phyloP scores from a whole-genome alignment of 2,797 vertebrate genomes.

The Aplochiton taeniatus region DNA sequence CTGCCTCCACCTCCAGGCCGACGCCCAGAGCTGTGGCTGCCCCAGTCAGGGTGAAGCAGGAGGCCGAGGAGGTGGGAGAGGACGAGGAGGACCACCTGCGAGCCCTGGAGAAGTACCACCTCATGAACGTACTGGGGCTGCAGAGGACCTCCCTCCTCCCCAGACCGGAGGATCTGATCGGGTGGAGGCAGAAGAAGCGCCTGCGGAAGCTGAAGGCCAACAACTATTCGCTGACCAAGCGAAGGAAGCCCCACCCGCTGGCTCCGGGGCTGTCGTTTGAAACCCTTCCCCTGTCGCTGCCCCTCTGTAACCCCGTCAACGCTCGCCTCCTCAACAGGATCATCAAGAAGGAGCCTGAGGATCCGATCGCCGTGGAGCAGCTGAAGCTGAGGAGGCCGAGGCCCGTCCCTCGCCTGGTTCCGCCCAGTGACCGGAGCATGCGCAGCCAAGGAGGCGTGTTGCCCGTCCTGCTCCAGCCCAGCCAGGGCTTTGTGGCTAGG shows the following conservation, averaged over 20 bases:
- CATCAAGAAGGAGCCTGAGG: conserved; percentile 58
- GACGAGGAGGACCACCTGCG: conserved; percentile 77
- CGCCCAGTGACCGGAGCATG: conserved; percentile 70
- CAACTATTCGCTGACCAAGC: conserved; percentile 78
- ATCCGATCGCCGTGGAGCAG: conserved; percentile 27
- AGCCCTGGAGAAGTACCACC: conserved; percentile 80
- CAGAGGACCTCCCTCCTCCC: conserved; percentile 79
- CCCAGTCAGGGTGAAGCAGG: conserved; percentile 74
- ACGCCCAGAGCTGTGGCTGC: conserved; percentile 47
- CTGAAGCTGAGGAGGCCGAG: conserved; percentile 49
- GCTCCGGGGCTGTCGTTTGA: conserved; percentile 43
- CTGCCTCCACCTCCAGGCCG: conserved; percentile 50
- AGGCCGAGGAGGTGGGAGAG: conserved; percentile 65
- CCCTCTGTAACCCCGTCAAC: conserved; percentile 71
- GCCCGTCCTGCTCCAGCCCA: conserved; percentile 57
- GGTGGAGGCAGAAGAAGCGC: conserved; percentile 82
- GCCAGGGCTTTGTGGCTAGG: conserved; percentile 40
- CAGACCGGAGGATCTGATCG: conserved; percentile 77
- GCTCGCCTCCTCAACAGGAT: conserved; percentile 63
- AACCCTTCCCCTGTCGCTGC: conserved; percentile 62
- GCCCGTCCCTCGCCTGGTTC: conserved; percentile 20
- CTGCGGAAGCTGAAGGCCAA: conserved; percentile 80
- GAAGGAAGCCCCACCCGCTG: conserved; percentile 66
- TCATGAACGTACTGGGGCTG: conserved; percentile 80
- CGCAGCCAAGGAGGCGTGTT: conserved; percentile 61